Evolutionary conservation across 2,888 invertebrate genomes (phyloP).

Genomic region (Macaria liturata): DNA sequence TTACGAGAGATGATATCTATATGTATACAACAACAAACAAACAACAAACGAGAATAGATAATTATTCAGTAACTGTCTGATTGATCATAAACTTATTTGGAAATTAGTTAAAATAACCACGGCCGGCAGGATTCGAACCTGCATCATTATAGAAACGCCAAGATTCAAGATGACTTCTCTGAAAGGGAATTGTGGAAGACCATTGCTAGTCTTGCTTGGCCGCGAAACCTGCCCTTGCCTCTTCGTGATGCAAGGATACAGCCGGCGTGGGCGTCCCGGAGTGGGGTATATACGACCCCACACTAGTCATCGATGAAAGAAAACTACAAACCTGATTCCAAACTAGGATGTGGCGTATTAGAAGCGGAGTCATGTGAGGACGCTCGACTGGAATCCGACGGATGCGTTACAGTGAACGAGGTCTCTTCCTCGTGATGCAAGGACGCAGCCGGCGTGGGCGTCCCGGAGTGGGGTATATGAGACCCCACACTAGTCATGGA

Average conservation of each 20-base stretch:
- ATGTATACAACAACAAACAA: too few relatives aligned
- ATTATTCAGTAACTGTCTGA: too few relatives aligned
- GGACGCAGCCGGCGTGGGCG: conserved; percentile 67
- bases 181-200: too few relatives aligned
- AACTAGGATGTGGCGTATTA: conserved; percentile 83
- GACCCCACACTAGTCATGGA: conserved; percentile 76
- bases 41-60: too few relatives aligned
- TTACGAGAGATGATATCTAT: too few relatives aligned
- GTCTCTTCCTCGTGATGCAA: conserved; percentile 77
- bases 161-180: too few relatives aligned
- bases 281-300: conserved; percentile 67
- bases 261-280: conserved; percentile 70
- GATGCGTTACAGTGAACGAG: conserved; percentile 72
- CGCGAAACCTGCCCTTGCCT: conserved; percentile 37
- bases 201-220: too few relatives aligned
- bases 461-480: conserved; percentile 65
- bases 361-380: conserved; percentile 77
- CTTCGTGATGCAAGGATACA: conserved; percentile 69
- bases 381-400: conserved; percentile 77
- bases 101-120: too few relatives aligned
- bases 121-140: too few relatives aligned
- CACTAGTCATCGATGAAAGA: conserved; percentile 75
- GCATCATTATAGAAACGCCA: too few relatives aligned
- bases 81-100: too few relatives aligned
- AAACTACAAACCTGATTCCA: conserved; percentile 80